Evolutionary conservation across 1,140 invertebrate species (phyloP).

Genomic region (Lucilia sericata): DNA sequence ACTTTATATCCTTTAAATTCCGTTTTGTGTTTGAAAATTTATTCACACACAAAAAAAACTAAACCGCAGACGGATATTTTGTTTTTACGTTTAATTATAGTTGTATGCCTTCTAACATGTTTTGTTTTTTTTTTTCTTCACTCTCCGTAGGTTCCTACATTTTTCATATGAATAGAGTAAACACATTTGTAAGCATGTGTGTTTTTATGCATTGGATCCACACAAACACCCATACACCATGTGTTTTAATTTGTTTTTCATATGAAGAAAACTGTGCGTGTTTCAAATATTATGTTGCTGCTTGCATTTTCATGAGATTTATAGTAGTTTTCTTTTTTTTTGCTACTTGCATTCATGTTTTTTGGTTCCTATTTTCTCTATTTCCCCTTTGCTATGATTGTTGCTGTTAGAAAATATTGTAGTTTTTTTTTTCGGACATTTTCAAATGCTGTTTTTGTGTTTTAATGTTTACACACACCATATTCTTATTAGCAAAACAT

Average conservation of each 20-base stretch:
- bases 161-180: too few relatives aligned
- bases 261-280: background rate
- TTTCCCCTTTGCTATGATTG: background rate
- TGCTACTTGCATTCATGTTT: background rate
- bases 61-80: constrained; percentile 26
- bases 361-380: background rate
- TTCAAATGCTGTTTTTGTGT: background rate
- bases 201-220: too few relatives aligned
- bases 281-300: background rate
- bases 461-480: background rate
- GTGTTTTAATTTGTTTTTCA: background rate
- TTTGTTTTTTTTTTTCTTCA: background rate
- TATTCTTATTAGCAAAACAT: background rate
- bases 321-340: background rate
- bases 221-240: background rate
- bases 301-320: constrained; percentile 1
- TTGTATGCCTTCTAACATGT: background rate
- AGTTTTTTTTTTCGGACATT: background rate
- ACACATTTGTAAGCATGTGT: too few relatives aligned
- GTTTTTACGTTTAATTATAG: constrained; percentile 24
- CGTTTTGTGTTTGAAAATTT: background rate
- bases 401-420: too few relatives aligned
- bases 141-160: background rate
- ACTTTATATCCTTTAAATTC: background rate
- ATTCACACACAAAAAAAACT: background rate